Evolutionary conservation across 2,113 vertebrate species (phyloP), one percentile per base, ranked within the genome.

Genomic region (Pedionomus torquatus): DNA sequence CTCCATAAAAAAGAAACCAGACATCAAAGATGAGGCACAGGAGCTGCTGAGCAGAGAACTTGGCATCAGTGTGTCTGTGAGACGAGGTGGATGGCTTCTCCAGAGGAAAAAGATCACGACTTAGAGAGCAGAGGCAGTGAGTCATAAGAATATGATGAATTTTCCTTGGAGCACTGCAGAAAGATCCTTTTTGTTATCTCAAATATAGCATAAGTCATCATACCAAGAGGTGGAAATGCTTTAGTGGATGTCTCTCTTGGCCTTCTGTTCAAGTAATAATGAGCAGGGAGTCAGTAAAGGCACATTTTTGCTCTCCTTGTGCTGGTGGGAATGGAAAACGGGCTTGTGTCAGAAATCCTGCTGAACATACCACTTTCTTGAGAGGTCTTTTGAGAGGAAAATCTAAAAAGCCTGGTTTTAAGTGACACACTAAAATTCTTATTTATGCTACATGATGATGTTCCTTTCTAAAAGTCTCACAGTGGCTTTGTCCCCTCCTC

Each of bases 111-210:
- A 77, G 78, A 78, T 81, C 71, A 74, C 0, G 2, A 39, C 60
- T 90, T 64, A 52, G 55, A 77, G 90, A 90, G 66, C 70, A 92
- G 60, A 93, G 64, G 48, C 83, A 87, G 30, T 74, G 93, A 96
- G 46, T 95, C 91, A 52, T 51, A 30, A 10, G 77, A 75, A 55
- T 78, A 33, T 75, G 76, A 90, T 86, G 90, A 75, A 71, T 92
- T 89, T 96, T 86, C 68, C 64, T 90, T 77, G 90, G 85, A 66
- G 64, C 51, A 30, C 82, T 94, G 66, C 81, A 75, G 84, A 37
- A 83, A 51, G 63, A 79, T 89, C 68, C 66, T 54, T 90, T 68
- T 68, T 93, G 66, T 74, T 93, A 11, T 68, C 69, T 78, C 60
- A 48, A 88, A 68, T 90, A 69, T n/a, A 91, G 69, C 57, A 25